Base-by-base conservation (phyloP, 2,113 vertebrate species). In the Mesitornis unicolor region DNA sequence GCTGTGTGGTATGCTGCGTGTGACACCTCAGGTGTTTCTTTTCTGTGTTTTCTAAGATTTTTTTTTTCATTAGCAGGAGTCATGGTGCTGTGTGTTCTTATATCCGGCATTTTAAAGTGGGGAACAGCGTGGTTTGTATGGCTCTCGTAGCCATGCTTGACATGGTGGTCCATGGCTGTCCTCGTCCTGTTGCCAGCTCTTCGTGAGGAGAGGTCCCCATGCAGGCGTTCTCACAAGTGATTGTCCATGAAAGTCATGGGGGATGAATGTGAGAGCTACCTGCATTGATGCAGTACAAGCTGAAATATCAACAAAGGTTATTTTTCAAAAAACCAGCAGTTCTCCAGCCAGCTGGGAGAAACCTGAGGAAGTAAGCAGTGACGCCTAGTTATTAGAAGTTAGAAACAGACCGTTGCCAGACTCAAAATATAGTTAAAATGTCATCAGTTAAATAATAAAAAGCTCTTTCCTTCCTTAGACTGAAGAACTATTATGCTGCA, bases 391-490 rank as follows among this genome's bases (percentile, higher is more conserved):
- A 48, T 40, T 95, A 69, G 54, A 88, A 77, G 56, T 67, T 84
- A 94, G 59, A 77, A 87, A 54, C 63, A 64, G 78, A 26, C 50
- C 31, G 21, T 79, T 83, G 54, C 75, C 70, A 87, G 78, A 67
- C 51, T 88, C 60, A 68, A 64, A 94, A 87, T 89, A 36, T 9
- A 48, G 28, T 71, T 90, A 61, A 90, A 93, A 93, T 81, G 60
- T 86, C 64, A 75, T 67, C 73, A 78, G 73, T 71, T 96, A 86
- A 84, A 75, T 64, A 92, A 84, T 61, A 79, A 84, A 89, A 89
- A 68, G 28, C 65, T 61, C 45, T 75, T 75, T 71, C 76, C 43
- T 35, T 93, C 76, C 35, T 64, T 82, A 89, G 25, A 38, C 64
- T 94, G 47, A 84, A 56, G 43, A 92, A 36, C n/a, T 78, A 13